phyloP scores from a whole-genome alignment of 1,140 invertebrate species.

The Aleiodes sp. region DNA sequence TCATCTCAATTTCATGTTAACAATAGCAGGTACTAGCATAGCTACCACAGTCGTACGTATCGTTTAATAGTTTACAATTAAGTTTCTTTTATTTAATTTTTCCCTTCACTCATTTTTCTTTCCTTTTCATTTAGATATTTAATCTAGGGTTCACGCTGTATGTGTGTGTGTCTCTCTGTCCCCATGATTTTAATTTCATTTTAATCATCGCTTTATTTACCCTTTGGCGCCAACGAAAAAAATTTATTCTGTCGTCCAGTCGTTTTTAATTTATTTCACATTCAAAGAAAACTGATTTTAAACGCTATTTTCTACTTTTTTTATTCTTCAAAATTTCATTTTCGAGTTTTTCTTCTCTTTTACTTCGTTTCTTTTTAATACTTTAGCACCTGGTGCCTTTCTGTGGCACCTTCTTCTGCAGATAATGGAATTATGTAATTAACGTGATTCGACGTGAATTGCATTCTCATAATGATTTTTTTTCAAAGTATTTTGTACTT shows the following conservation, averaged over 20 bases:
- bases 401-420: background rate
- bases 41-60: conserved; percentile 68
- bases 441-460: background rate
- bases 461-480: no score
- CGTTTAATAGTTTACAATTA: conserved; percentile 65
- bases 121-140: conserved; percentile 3
- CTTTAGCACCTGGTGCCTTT: conserved; percentile 5
- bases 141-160: conserved; percentile 11
- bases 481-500: conserved; percentile 12
- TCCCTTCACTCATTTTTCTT: no score
- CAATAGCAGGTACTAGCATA: conserved; percentile 68
- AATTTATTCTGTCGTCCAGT: background rate
- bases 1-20: conserved; percentile 48
- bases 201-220: conserved; percentile 37
- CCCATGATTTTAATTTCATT: conserved; percentile 33
- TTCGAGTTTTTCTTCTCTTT: background rate
- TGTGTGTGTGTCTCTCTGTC: conserved; percentile 40
- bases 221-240: background rate
- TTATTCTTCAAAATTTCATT: conserved; percentile 4
- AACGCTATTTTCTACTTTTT: no score
- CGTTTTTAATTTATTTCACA: no score
- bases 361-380: background rate
- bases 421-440: background rate
- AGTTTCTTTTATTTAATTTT: conserved; percentile 43
- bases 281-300: no score